Evolutionary conservation across 2,113 vertebrate species (phyloP).

Genomic region (Hymenochirus boettgeri): DNA sequence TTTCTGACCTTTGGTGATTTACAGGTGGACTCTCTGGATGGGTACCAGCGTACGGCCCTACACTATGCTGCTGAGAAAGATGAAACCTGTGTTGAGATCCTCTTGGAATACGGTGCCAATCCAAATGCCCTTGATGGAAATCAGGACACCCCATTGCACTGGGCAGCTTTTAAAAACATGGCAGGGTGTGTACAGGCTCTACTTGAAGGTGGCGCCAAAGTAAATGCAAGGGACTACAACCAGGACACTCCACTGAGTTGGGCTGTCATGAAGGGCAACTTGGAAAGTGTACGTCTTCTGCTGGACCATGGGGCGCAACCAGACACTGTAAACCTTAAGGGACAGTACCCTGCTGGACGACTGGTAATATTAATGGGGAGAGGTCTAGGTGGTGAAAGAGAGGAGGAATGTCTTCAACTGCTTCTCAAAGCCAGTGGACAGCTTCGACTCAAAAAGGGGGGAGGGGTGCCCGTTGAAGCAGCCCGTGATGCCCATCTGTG

Average conservation of each 20-base stretch:
- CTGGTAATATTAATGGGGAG: constrained; percentile 80
- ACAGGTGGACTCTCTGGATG: constrained; percentile 90
- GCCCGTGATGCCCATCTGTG: constrained; percentile 84
- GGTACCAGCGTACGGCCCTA: constrained; percentile 91
- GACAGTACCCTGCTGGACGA: constrained; percentile 85
- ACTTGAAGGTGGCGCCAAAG: constrained; percentile 80
- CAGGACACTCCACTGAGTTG: constrained; percentile 91
- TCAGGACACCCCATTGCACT: constrained; percentile 92
- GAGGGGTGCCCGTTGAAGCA: constrained; percentile 80
- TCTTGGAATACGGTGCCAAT: constrained; percentile 85
- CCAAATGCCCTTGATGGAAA: constrained; percentile 88
- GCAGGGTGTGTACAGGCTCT: constrained; percentile 81
- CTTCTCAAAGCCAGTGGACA: constrained; percentile 77
- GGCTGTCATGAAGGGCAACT: constrained; percentile 95
- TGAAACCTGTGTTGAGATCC: constrained; percentile 86
- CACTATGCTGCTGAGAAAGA: constrained; percentile 96
- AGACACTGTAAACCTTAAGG: constrained; percentile 85
- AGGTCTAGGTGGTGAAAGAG: constrained; percentile 83
- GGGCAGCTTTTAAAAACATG: constrained; percentile 94
- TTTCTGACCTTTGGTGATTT: background rate
- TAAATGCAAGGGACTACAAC: constrained; percentile 88
- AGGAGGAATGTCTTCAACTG: constrained; percentile 87
- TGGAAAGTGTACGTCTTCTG: constrained; percentile 86
- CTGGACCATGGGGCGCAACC: constrained; percentile 87
- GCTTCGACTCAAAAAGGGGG: constrained; percentile 77